Evolutionary conservation across 2,888 invertebrate species (phyloP), one percentile per base, ranked within the genome.

Genomic region (Criorhina ranunculi): DNA sequence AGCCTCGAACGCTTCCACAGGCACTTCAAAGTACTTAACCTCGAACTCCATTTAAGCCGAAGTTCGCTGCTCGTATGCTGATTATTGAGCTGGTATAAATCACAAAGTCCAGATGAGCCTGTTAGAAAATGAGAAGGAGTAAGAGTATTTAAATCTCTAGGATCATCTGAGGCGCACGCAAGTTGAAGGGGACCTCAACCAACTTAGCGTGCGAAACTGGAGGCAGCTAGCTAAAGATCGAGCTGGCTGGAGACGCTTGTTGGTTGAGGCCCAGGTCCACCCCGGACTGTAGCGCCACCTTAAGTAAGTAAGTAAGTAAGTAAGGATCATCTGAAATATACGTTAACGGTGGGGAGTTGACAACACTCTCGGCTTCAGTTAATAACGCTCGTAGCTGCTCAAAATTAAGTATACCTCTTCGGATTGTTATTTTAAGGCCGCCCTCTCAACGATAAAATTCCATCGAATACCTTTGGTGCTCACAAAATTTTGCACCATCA

Each of bases 351-450:
- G 2, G 1, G 4, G 24, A 42, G 6, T 24, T 17, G 8, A 40
- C 11, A n/a, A 59, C 59, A 24, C 12, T 19, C 7, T 59, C 59
- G 5, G 59, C 40, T 40, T 59, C 40, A 11, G 7, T 9, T 24
- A 60, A 60, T 15, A 33, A 29, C 0, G 44, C 44, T 60, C 42
- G 31, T 12, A 60, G 19, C 9, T 62, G 15, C 17, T 62, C 44
- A 33, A 46, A 62, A 62, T 17, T 42, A 9, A 60, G 15, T 5
- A 29, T 3, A 12, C 6, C 60, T 15, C 42, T 31, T 4, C 67
- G 70, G 46, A 79, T 80, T 17, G 77, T 57, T 31, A 75, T 62
- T 19, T 86, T 87, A 8, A 83, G 33, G 81, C 70, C 9, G 77
- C 87, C 3, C 35, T 31, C 24, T 64, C 49, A 11, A 49, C 19